phyloP scores from a whole-genome alignment of 2,888 invertebrate genomes.

The Lasioglossum leucozonium region DNA sequence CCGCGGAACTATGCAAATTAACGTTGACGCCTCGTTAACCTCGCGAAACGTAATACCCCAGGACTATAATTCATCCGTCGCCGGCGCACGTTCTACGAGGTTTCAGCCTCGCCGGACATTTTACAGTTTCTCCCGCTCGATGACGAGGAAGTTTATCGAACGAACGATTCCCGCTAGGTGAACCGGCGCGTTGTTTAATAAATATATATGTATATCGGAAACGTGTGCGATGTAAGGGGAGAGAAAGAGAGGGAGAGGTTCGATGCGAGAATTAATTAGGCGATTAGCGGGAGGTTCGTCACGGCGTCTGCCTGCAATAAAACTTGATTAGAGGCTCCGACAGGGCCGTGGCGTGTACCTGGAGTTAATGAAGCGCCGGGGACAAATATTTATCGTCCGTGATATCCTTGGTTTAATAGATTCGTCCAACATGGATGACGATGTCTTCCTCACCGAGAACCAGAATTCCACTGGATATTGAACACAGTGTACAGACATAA shows the following conservation, averaged over 20 bases:
- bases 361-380: conserved; percentile 75
- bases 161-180: neutral
- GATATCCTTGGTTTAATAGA: conserved; percentile 54
- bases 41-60: conserved; percentile 50
- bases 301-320: conserved; percentile 68
- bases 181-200: neutral
- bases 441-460: neutral
- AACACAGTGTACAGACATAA: neutral
- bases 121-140: neutral
- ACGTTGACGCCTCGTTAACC: conserved; percentile 63
- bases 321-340: conserved; percentile 72
- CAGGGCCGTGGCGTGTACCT: conserved; percentile 44
- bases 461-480: neutral
- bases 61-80: conserved; percentile 49
- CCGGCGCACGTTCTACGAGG: conserved; percentile 1
- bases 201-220: neutral
- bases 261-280: conserved; percentile 39
- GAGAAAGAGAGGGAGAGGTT: no score
- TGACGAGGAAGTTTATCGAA: conserved; percentile 15
- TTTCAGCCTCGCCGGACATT: neutral
- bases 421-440: conserved; percentile 33
- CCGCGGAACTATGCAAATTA: conserved; percentile 58
- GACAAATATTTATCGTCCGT: conserved; percentile 79
- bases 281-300: conserved; percentile 37
- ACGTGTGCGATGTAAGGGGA: neutral